Evolutionary conservation across 2,113 vertebrate genomes (phyloP), one percentile per base, ranked within the genome.

Genomic region (Clinocottus analis): DNA sequence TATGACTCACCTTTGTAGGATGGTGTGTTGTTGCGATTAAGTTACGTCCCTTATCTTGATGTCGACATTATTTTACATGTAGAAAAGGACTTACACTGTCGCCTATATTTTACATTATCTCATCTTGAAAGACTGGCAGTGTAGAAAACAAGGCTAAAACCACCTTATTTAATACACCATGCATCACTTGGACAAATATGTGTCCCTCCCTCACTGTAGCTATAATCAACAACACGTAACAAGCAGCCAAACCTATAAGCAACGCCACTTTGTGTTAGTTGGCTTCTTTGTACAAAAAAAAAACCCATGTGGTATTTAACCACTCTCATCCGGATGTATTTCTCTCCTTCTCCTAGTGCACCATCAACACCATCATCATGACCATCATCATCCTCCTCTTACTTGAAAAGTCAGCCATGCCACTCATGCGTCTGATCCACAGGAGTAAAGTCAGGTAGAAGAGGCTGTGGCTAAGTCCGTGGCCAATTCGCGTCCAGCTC

Each of bases 351-450:
- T 64, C 53, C 53, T n/a, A 12, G 4, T 53, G 45, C 59, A 49
- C 31, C 53, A 33, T 1, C 31, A 37, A 1, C 63, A 23, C 25
- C 45, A 68, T 14, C 56, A 56, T 21, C 60, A 65, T 13, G 69
- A 62, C 47, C 60, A 60, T 31, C 66, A 73, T 33, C 60, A 71
- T 51, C 77, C 72, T 71, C 66, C 74, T 67, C 94, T 93, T 85
- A 95, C 95, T 93, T 81, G 95, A 95, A 70, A 95, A 95, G 77
- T 94, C 92, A 41, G 94, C 87, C 79, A 95, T 90, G 83, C 90
- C 94, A 45, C 79, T 82, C 84, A 91, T 78, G 77, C 93, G 88
- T 19, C 86, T 90, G 81, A 77, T 91, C 92, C 95, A 94, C 87
- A 95, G 87, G 3, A 95, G 87, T 29, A 95, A 65, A 61, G 90